These are phyloP conservation scores for Xyrauchen texanus DNA, from an alignment of 2,113 vertebrate genomes.

Conservation along the genomic window DNA sequence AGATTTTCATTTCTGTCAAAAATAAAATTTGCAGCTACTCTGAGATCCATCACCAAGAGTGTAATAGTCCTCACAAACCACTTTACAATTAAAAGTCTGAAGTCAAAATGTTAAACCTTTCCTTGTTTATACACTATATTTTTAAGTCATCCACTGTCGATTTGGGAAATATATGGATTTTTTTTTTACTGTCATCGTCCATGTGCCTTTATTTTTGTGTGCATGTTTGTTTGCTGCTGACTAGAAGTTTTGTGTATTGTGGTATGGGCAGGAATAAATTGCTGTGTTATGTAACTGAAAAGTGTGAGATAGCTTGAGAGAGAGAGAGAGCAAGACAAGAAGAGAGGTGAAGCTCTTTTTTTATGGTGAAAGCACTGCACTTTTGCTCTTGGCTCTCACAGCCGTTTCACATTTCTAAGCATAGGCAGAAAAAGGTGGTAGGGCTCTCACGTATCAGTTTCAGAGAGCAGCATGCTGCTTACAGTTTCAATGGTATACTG, in stretches of 20 bases:
- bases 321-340: slow-evolving; percentile 5
- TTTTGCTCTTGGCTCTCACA: slow-evolving; percentile 42
- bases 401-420: slow-evolving; percentile 44
- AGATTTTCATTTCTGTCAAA: no score
- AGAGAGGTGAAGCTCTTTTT: slow-evolving; percentile 46
- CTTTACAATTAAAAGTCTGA: background rate
- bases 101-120: background rate
- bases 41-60: no score
- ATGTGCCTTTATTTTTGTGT: background rate
- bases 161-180: background rate
- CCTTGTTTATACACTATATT: background rate
- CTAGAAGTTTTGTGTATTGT: slow-evolving; percentile 13
- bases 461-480: slow-evolving; percentile 17
- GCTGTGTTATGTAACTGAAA: background rate
- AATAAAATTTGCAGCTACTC: no score
- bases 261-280: slow-evolving; percentile 25
- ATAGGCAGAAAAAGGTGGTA: slow-evolving; percentile 45
- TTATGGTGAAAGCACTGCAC: slow-evolving; percentile 40
- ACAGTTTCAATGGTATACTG: background rate
- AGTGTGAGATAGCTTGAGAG: slow-evolving; percentile 3
- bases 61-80: background rate
- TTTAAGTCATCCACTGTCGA: background rate
- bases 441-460: slow-evolving; percentile 39
- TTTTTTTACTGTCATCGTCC: background rate
- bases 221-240: slow-evolving; percentile 7